phyloP scores from a whole-genome alignment of 2,888 invertebrate genomes.

The Pristionchus fissidentatus region DNA sequence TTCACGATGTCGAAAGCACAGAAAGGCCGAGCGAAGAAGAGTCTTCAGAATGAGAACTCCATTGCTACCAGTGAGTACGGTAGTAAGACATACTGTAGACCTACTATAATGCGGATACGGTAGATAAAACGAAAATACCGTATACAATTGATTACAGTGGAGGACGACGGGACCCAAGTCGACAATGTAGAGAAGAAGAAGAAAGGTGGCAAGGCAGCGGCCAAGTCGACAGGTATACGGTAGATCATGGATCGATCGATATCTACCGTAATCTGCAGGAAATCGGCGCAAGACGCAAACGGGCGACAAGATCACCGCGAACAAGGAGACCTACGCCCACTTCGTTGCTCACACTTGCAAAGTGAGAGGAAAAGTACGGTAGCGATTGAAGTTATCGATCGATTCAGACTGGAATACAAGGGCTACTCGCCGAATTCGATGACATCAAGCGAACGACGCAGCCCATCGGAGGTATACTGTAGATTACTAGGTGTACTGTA shows the following conservation, averaged over 20 bases:
- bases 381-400: background rate
- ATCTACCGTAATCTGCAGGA: background rate
- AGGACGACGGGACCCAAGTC: background rate
- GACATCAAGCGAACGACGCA: constrained; percentile 53
- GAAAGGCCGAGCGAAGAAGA: background rate
- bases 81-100: background rate
- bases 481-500: background rate
- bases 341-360: background rate
- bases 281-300: background rate
- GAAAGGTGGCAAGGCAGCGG: background rate
- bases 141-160: background rate
- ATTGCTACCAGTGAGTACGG: background rate
- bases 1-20: background rate
- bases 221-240: background rate
- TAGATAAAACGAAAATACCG: no score
- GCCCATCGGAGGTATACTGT: constrained; percentile 48
- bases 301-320: no score
- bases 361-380: background rate
- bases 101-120: background rate
- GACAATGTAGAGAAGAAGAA: background rate
- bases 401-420: constrained; percentile 35
- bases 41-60: background rate
- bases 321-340: background rate
- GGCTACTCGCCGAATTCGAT: constrained; percentile 52
- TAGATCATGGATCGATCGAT: background rate